Conservation (phyloP, 2,888 invertebrate genomes). For the Muscina levida region DNA sequence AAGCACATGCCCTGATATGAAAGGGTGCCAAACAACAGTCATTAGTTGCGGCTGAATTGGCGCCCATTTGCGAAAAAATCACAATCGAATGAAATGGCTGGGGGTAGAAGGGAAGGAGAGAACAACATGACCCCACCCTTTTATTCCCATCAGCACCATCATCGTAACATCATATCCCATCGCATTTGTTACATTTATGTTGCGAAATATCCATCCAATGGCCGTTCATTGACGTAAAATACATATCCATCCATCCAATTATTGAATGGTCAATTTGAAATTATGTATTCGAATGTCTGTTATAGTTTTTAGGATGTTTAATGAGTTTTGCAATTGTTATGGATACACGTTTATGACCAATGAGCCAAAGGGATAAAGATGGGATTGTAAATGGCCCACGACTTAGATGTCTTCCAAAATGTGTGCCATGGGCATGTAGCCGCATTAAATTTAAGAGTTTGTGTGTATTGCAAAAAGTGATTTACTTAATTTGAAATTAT, state of each 20-base stretch:
- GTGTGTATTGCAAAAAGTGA: no score
- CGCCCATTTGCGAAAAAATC: slow-evolving; percentile 65
- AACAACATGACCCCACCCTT: slow-evolving; percentile 2
- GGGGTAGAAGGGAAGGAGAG: no score
- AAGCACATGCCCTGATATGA: slow-evolving; percentile 23
- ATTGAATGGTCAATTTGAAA: slow-evolving; percentile 60
- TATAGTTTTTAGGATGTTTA: slow-evolving; percentile 8
- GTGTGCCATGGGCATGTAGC: not conserved
- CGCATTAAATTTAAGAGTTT: no score
- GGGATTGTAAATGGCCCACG: not conserved
- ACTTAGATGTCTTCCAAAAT: not conserved
- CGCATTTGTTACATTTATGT: slow-evolving; percentile 24
- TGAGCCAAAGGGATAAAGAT: not conserved
- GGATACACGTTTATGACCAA: not conserved
- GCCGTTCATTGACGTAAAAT: slow-evolving; percentile 44
- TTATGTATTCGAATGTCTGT: slow-evolving; percentile 23
- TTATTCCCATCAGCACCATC: slow-evolving; percentile 37
- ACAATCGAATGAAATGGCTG: not conserved
- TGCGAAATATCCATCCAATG: slow-evolving; percentile 26
- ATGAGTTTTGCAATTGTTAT: slow-evolving; percentile 21
- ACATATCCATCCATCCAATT: slow-evolving; percentile 61
- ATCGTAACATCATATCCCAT: slow-evolving; percentile 28
- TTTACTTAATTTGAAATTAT: no score
- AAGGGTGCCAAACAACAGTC: slow-evolving; percentile 67
- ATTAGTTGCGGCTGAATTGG: slow-evolving; percentile 78